Conservation (phyloP, 1,140 invertebrate genomes). For the Atopsyche davidsoni region DNA sequence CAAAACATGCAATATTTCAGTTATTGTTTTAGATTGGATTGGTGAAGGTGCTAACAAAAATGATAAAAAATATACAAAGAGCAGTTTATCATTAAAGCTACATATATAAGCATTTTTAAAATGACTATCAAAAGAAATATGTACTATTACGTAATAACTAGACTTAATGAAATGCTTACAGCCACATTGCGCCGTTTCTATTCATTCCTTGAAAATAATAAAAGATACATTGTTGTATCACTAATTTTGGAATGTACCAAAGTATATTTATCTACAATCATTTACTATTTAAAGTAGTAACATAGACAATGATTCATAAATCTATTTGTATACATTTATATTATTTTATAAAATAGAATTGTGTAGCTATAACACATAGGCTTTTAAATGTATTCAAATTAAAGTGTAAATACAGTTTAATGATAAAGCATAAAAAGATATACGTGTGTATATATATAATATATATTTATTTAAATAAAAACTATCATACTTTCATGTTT, state of each 20-base stretch:
- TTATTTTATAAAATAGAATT: conserved; percentile 32
- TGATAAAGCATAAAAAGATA: conserved; percentile 29
- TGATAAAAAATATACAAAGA: too few relatives aligned
- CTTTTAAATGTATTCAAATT: conserved; percentile 26
- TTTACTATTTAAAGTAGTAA: conserved; percentile 30
- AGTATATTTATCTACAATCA: conserved; percentile 26
- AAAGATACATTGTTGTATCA: too few relatives aligned
- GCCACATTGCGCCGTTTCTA: too few relatives aligned
- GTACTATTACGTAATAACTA: too few relatives aligned
- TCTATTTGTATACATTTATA: conserved; percentile 31
- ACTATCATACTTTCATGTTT: conserved; percentile 24
- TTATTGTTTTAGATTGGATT: too few relatives aligned
- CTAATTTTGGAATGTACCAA: conserved; percentile 27
- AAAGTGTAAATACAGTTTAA: conserved; percentile 29
- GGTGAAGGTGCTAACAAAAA: too few relatives aligned
- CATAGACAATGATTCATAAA: conserved; percentile 27
- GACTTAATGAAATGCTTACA: too few relatives aligned
- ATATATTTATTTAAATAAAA: conserved; percentile 22
- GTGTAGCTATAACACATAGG: conserved; percentile 30
- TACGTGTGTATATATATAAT: conserved; percentile 14
- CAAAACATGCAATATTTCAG: too few relatives aligned
- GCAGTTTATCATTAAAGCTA: too few relatives aligned
- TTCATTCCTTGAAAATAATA: too few relatives aligned
- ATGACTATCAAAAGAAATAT: too few relatives aligned
- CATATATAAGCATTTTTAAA: too few relatives aligned